Base-by-base conservation (phyloP, 2,797 vertebrate genomes). In the Sebastes taczanowskii region DNA sequence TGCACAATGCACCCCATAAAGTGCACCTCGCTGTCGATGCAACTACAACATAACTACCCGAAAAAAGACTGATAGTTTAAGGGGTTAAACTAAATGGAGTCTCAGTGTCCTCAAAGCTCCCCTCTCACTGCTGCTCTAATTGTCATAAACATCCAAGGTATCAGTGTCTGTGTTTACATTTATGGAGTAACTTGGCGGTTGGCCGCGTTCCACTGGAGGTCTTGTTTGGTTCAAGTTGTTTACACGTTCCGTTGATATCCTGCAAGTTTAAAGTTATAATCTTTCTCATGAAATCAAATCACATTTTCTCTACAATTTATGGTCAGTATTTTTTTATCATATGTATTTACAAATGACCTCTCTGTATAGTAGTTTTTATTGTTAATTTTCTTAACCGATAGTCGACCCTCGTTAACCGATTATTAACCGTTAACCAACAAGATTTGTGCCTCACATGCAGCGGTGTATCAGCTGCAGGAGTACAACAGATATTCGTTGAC, bases 1-100 rank as follows among this genome's bases (percentile, higher is more conserved):
- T 85, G 84, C 86, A 90, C 74, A 90, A 86, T 56, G 72, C 79
- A 42, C 65, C 29, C n/a, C 46, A 22, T 22, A 60, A 69, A 81
- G 77, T 72, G 23, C 56, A 66, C 29, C 23, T 73, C 71, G 4
- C 22, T 27, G 62, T 30, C 13, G 35, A 63, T 6, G 42, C 10
- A 76, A 38, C 34, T 13, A 23, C 18, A 83, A 77, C 77, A 56
- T 73, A 22, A 32, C 27, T 27, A 56, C 23, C 35, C 35, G 25
- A 4, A 25, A 25, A 25, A 25, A 25, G 25, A 25, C 25, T 25
- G 25, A 25, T 7, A 34, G 42, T 35, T 72, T 18, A 72, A 67
- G 22, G 63, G 63, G 74, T 76, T 60, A 59, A 73, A 75, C 66
- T 59, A 34, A 70, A 83, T 27, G 42, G 69, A 42, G 66, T 22